Percentiles rank a stretch among this genome's conserved stretches.
Conservation (phyloP, 2,888 invertebrate genomes). For the Athetis lepigone region DNA sequence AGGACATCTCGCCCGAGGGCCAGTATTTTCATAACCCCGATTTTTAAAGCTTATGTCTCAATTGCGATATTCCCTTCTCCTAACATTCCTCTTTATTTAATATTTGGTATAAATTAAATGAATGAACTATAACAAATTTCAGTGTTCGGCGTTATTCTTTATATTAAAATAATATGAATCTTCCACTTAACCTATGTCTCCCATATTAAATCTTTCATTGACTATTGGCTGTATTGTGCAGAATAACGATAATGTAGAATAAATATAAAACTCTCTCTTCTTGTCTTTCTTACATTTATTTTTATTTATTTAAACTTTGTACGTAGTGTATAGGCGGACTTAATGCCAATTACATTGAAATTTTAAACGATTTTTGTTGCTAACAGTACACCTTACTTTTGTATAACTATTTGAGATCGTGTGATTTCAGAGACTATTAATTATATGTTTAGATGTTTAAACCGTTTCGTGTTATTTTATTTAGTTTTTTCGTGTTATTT, state of each 20-base stretch:
- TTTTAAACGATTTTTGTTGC: too few species aligned
- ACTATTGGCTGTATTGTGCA: conserved; percentile 45
- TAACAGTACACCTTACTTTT: conserved; percentile 24
- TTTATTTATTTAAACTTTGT: too few species aligned
- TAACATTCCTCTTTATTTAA: conserved; percentile 15
- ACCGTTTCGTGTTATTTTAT: conserved; percentile 25
- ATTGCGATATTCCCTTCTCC: neutral
- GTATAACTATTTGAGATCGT: conserved; percentile 26
- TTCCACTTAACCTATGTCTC: conserved; percentile 10
- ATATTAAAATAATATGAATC: neutral
- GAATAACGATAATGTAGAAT: conserved; percentile 41
- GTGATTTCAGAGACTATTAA: conserved; percentile 4
- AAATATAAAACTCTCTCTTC: conserved; percentile 23
- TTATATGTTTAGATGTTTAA: conserved; percentile 10
- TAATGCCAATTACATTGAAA: too few species aligned
- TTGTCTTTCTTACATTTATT: too few species aligned
- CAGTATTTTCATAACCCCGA: too few species aligned
- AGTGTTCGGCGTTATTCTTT: neutral
- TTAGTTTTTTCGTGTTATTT: too few species aligned
- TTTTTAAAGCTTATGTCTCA: neutral
- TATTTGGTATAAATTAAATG: conserved; percentile 1
- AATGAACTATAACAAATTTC: neutral
- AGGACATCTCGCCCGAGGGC: too few species aligned
- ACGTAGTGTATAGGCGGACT: too few species aligned
- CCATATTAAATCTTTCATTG: conserved; percentile 22